Evolutionary conservation across 1,140 invertebrate species (phyloP).

Genomic region (Megalonaias nervosa): DNA sequence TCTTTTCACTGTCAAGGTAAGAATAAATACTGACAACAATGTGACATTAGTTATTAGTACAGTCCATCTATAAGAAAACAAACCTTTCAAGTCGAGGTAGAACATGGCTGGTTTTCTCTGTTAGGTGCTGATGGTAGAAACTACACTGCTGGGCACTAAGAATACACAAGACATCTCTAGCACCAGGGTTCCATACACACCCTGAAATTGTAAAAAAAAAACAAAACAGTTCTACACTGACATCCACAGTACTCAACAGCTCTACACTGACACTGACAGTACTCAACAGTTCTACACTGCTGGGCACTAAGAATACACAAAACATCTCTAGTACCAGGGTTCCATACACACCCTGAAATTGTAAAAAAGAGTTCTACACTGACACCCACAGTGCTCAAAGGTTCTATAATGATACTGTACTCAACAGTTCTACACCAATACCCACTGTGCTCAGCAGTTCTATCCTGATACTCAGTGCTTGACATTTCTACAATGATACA

Average conservation of each 20-base stretch:
- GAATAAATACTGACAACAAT: no score
- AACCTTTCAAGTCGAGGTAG: conserved; percentile 56
- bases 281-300: no score
- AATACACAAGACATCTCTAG: conserved; percentile 50
- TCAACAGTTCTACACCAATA: no score
- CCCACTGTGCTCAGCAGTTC: no score
- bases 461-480: no score
- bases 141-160: conserved; percentile 53
- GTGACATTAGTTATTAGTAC: no score
- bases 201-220: conserved; percentile 33
- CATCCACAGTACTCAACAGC: no score
- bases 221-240: background rate
- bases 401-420: no score
- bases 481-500: no score
- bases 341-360: conserved; percentile 54
- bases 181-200: conserved; percentile 51
- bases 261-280: no score
- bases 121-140: conserved; percentile 51
- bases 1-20: no score
- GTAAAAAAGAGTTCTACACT: background rate
- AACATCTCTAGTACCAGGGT: conserved; percentile 43
- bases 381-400: no score
- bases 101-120: conserved; percentile 51
- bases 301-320: conserved; percentile 53
- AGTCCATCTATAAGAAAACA: conserved; percentile 3